Base-by-base conservation (phyloP, 2,888 invertebrate genomes). In the Drosophila koepferae region DNA sequence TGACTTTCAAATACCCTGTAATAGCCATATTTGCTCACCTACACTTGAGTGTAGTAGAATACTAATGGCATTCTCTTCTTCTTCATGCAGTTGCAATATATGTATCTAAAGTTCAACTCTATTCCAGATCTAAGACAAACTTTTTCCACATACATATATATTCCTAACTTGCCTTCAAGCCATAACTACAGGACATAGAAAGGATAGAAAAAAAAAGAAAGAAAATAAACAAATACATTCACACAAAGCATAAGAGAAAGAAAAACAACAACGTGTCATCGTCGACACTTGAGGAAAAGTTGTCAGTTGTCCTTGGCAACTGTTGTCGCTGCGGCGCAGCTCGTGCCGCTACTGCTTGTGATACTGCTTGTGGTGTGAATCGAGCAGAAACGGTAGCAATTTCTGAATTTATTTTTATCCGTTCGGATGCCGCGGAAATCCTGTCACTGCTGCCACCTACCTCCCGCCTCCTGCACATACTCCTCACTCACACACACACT, bases 361-460 rank as follows among this genome's bases (percentile, higher is more conserved):
- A 10, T 51, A 6, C 49, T 51, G 49, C 12, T 31, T 12, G 49
- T 55, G 38, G 58, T 71, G 63, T 55, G 73, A 73, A 64, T 54
- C 38, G 51, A 65, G 77, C 66, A 72, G 90, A 73, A 89, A 49
- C 84, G 90, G 84, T 80, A 89, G 86, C 89, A 87, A 87, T 90
- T 87, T 89, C 78, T 86, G 86, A 86, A 90, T 89, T 90, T 88
- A 88, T 86, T 89, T 86, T 90, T 86, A 86, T 88, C 82, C 82
- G 69, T 84, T 71, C 87, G 90, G 82, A 82, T 89, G 76, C 89
- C 87, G 89, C 90, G 87, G 84, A 90, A 87, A 89, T 88, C 86
- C 90, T 76, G 72, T 75, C 77, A 71, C 56, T 67, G 77, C 63
- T 60, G 66, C 54, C 54, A 56, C 69, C 64, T 48, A 54, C 63